phyloP scores from a whole-genome alignment of 1,140 invertebrate genomes.

The Alviniconcha marisindica region DNA sequence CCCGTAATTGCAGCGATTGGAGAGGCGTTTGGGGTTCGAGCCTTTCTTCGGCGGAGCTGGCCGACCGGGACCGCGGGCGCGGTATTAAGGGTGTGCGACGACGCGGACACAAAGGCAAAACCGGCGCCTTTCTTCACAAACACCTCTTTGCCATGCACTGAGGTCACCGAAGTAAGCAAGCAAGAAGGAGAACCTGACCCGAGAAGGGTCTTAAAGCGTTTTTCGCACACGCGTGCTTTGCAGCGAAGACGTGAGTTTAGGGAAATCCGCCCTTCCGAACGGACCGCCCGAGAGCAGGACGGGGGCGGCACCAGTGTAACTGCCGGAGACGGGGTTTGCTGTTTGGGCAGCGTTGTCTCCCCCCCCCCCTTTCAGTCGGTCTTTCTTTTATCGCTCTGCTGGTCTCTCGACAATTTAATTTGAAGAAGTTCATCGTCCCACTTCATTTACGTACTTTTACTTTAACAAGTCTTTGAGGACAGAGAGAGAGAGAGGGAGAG shows the following conservation, averaged over 20 bases:
- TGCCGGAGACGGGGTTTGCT: no score
- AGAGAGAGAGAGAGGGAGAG: not conserved
- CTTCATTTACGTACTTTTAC: no score
- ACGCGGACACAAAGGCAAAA: not conserved
- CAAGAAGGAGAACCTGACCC: not conserved
- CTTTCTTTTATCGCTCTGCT: no score
- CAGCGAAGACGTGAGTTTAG: not conserved
- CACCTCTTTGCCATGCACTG: not conserved
- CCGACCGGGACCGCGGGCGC: no score
- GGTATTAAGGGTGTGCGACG: not conserved
- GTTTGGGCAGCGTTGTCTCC: no score
- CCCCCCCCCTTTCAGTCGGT: no score
- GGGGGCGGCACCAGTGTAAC: no score
- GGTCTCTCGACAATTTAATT: no score
- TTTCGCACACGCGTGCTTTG: not conserved
- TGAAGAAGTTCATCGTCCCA: no score
- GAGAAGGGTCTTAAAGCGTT: not conserved
- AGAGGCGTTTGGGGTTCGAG: not conserved
- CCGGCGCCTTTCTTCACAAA: not conserved
- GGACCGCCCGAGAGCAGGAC: no score
- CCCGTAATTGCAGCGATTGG: slow-evolving; percentile 9
- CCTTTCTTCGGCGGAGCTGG: not conserved
- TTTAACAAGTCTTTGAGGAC: no score
- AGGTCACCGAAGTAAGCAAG: not conserved
- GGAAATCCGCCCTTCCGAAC: no score